Base-by-base conservation (phyloP, 2,888 invertebrate species). In the Dromius quadrimaculatus region DNA sequence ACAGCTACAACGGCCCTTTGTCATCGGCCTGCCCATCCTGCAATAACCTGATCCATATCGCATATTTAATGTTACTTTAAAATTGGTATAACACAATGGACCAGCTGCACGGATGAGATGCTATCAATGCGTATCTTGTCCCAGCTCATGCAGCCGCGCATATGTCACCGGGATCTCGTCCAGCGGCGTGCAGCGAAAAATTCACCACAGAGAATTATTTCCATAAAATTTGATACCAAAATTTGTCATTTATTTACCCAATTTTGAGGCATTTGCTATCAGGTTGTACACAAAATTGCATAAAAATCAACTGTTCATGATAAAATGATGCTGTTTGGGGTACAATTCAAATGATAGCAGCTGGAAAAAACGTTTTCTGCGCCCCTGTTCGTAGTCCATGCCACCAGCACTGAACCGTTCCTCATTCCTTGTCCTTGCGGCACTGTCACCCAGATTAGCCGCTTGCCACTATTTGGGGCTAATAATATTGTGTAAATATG, bases 61-160 rank as follows among this genome's bases (percentile, higher is more conserved):
- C 75, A 75, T 77, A 79, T 78, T 79, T 80, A 78, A 79, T 79
- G 80, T 79, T 78, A 79, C 77, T 79, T 79, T 78, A 79, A 79
- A 79, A 78, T 80, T 78, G 78, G 76, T 77, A 78, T 75, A 78
- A 76, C 75, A 78, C 77, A 78, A 78, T 76, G 75, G 75, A 75
- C 78, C 80, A 81, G 80, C 80, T 81, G 80, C 79, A 75, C 73
- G 78, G 76, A 77, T 75, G 77, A 77, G 79, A 80, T 80, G 76
- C 77, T 79, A 80, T 80, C 80, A 76, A 76, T 73, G 75, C 75
- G 75, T 79, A 79, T 80, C 79, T 80, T 78, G 79, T 79, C 79
- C 75, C 76, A 71, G 74, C 76, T 77, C 79, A 79, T 78, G 78
- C 79, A 79, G 75, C 76, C 72, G 74, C 76, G 77, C 79, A 79